These are phyloP conservation scores for Microctonus brassicae DNA, from an alignment of 2,888 invertebrate species.

Conservation along the genomic window DNA sequence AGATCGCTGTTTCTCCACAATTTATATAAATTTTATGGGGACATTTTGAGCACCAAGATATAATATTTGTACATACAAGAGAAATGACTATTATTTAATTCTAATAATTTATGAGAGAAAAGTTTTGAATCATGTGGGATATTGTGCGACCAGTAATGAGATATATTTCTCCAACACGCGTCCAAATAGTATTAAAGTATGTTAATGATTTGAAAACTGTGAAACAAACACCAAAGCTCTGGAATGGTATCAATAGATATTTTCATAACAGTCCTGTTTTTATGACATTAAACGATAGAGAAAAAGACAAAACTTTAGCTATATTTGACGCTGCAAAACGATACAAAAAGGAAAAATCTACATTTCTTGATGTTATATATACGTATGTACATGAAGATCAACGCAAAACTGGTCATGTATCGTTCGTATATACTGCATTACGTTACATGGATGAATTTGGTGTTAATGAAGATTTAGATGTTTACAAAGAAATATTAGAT, in stretches of 20 bases:
- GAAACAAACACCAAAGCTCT: not conserved
- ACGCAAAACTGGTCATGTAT: conserved; percentile 87
- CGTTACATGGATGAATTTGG: conserved; percentile 90
- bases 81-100: too few species aligned
- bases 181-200: not conserved
- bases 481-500: conserved; percentile 87
- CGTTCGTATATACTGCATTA: conserved; percentile 93
- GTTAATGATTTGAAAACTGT: not conserved
- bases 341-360: conserved; percentile 74
- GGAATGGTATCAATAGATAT: not conserved
- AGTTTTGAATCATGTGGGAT: too few species aligned
- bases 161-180: not conserved
- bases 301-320: conserved; percentile 45
- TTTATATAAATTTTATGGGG: too few species aligned
- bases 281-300: not conserved
- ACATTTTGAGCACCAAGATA: too few species aligned
- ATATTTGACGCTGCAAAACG: conserved; percentile 70
- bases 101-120: too few species aligned
- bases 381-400: conserved; percentile 79
- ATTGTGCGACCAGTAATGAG: not conserved
- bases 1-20: too few species aligned
- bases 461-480: conserved; percentile 87
- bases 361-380: conserved; percentile 81
- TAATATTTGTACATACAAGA: too few species aligned
- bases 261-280: not conserved